Evolutionary conservation across 2,888 invertebrate species (phyloP).

Genomic region (Agonopterix heracliana): DNA sequence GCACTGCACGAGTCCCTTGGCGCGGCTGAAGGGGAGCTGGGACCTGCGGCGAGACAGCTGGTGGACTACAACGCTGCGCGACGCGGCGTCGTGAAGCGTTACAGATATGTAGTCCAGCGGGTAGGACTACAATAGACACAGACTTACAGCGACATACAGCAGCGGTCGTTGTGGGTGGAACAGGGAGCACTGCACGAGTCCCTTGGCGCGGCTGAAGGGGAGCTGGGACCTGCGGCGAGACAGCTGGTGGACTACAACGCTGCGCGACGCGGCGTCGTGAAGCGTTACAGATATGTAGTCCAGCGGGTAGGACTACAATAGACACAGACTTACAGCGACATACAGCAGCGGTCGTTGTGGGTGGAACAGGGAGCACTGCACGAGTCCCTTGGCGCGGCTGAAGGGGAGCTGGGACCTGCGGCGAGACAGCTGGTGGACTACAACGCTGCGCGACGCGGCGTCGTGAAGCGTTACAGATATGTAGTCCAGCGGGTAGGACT

Average conservation of each 20-base stretch:
- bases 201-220: slow-evolving; percentile 93
- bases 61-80: slow-evolving; percentile 92
- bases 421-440: slow-evolving; percentile 96
- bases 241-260: slow-evolving; percentile 95
- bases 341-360: slow-evolving; percentile 93
- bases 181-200: slow-evolving; percentile 91
- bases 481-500: slow-evolving; percentile 88
- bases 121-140: background rate
- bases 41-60: slow-evolving; percentile 93
- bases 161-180: slow-evolving; percentile 96
- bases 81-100: slow-evolving; percentile 90
- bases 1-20: slow-evolving; percentile 93
- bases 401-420: slow-evolving; percentile 94
- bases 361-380: slow-evolving; percentile 96
- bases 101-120: slow-evolving; percentile 96
- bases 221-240: slow-evolving; percentile 92
- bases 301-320: slow-evolving; percentile 73
- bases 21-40: slow-evolving; percentile 93
- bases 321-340: slow-evolving; percentile 84
- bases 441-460: slow-evolving; percentile 87
- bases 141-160: slow-evolving; percentile 92
- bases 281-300: slow-evolving; percentile 95
- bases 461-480: slow-evolving; percentile 92
- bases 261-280: slow-evolving; percentile 87
- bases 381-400: slow-evolving; percentile 89